Evolutionary conservation across 2,113 vertebrate species (phyloP).

Genomic region (Eurypyga helias): DNA sequence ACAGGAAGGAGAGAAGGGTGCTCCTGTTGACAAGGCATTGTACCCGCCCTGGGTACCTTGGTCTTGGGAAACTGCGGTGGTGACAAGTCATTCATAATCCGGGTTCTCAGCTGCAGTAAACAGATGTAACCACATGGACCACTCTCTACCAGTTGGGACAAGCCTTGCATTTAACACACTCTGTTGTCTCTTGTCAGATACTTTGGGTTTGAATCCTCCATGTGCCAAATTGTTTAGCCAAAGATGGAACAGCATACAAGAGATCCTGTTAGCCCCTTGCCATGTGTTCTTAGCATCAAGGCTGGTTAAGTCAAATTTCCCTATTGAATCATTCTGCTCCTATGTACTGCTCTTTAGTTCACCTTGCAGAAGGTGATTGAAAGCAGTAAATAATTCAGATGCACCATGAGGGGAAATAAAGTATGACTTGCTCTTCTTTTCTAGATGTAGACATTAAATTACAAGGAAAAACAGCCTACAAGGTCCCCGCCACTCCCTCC

Average conservation of each 20-base stretch:
- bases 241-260: background rate
- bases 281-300: background rate
- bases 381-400: background rate
- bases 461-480: background rate
- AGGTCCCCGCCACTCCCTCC: background rate
- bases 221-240: background rate
- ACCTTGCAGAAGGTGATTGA: background rate
- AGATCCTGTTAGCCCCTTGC: background rate
- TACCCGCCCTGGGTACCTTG: background rate
- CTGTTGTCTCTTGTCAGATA: background rate
- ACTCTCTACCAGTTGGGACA: background rate
- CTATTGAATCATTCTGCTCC: background rate
- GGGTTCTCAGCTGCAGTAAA: background rate
- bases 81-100: fast-evolving
- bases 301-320: background rate
- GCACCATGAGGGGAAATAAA: background rate
- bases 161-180: background rate
- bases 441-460: background rate
- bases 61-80: background rate
- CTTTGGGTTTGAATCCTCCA: background rate
- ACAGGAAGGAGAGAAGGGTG: background rate
- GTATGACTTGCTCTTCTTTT: background rate
- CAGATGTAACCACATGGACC: background rate
- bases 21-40: background rate
- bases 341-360: background rate